Conservation (phyloP, 1,140 invertebrate genomes). For the Lysiphlebus fabarum region DNA sequence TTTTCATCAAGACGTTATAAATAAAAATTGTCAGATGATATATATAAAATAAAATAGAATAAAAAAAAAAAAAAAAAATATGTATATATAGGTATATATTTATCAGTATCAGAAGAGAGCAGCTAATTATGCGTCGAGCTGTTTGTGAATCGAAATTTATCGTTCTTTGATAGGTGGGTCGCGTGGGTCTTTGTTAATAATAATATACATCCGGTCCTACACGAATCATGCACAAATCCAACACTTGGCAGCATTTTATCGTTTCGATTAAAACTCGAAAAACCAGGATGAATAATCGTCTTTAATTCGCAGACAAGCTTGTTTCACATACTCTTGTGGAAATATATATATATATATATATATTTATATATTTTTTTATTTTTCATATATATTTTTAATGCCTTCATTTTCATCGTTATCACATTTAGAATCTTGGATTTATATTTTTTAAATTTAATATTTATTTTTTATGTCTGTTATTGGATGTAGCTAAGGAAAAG, state of each 20-base stretch:
- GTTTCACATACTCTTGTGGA: too few species aligned
- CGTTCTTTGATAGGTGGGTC: slow-evolving; percentile 21
- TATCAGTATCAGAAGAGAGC: slow-evolving; percentile 10
- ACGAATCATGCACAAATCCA: slow-evolving; percentile 18
- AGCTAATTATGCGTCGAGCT: slow-evolving; percentile 29
- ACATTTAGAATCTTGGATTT: too few species aligned
- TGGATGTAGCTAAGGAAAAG: too few species aligned
- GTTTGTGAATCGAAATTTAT: slow-evolving; percentile 37
- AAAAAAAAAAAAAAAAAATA: slow-evolving; percentile 18
- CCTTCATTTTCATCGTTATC: too few species aligned
- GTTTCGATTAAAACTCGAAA: not conserved
- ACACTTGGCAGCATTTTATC: slow-evolving; percentile 9
- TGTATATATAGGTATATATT: too few species aligned
- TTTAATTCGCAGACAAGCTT: not conserved
- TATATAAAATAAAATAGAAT: not conserved
- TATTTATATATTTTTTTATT: too few species aligned
- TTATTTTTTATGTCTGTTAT: too few species aligned
- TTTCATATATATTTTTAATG: too few species aligned
- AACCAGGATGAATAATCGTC: slow-evolving; percentile 5
- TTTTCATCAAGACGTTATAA: too few species aligned
- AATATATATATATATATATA: too few species aligned
- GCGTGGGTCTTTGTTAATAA: slow-evolving; percentile 21
- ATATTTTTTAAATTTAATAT: too few species aligned
- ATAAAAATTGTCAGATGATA: slow-evolving; percentile 2
- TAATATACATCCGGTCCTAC: slow-evolving; percentile 16